These are phyloP conservation scores for Peromyscus aztecus DNA, from an alignment of 2,797 vertebrate species.

Conservation along the genomic window DNA sequence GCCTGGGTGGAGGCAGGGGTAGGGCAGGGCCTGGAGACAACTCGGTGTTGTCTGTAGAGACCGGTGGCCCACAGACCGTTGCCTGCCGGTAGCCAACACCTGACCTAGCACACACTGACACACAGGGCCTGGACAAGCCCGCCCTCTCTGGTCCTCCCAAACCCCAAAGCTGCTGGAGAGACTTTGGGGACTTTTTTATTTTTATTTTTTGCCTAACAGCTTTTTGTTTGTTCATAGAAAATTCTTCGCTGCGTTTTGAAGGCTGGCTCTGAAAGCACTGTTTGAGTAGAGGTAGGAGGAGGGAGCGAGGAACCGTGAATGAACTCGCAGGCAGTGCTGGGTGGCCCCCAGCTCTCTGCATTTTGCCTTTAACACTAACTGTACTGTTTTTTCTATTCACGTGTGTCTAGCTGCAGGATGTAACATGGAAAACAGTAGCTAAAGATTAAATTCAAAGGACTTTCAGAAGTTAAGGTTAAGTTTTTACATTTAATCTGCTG, in stretches of 20 bases:
- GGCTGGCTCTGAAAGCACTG: slow-evolving; percentile 89
- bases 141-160: slow-evolving; percentile 79
- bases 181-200: slow-evolving; percentile 87
- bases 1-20: slow-evolving; percentile 85
- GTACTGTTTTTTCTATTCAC: slow-evolving; percentile 97
- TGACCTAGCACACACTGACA: slow-evolving; percentile 81
- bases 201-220: slow-evolving; percentile 93
- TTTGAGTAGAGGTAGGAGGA: slow-evolving; percentile 80
- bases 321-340: slow-evolving; percentile 90
- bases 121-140: slow-evolving; percentile 83
- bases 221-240: slow-evolving; percentile 93
- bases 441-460: slow-evolving; percentile 91
- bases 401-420: slow-evolving; percentile 95
- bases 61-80: slow-evolving; percentile 87
- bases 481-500: slow-evolving; percentile 94
- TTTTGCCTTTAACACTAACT: slow-evolving; percentile 99
- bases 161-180: slow-evolving; percentile 83
- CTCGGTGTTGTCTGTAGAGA: slow-evolving; percentile 91
- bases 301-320: slow-evolving; percentile 83
- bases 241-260: slow-evolving; percentile 89
- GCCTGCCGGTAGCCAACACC: slow-evolving; percentile 87
- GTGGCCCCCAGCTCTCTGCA: slow-evolving; percentile 90
- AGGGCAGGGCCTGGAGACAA: slow-evolving; percentile 92
- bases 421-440: slow-evolving; percentile 95
- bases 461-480: slow-evolving; percentile 90